Evolutionary conservation across 2,113 vertebrate genomes (phyloP).

Genomic region (Notarius lentiginosus): DNA sequence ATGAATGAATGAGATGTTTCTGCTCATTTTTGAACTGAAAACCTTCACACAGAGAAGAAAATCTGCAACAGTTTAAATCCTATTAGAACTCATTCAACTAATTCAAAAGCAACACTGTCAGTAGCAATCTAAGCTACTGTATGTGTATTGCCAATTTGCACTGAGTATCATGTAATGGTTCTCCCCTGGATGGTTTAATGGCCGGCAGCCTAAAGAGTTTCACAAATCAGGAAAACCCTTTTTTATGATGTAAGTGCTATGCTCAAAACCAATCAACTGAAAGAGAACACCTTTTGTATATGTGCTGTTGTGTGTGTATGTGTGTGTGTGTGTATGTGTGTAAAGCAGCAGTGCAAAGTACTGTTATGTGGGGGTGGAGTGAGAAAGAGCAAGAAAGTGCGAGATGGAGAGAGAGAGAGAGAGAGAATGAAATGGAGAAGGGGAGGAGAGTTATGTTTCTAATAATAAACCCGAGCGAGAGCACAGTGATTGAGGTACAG

Average conservation of each 20-base stretch:
- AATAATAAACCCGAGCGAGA: slow-evolving; percentile 66
- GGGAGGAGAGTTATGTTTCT: slow-evolving; percentile 55
- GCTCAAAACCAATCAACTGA: slow-evolving; percentile 9
- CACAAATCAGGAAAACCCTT: slow-evolving; percentile 29
- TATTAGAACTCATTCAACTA: neutral
- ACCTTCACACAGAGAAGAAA: neutral
- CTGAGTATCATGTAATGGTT: slow-evolving; percentile 15
- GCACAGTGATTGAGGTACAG: slow-evolving; percentile 59
- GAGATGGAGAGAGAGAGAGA: slow-evolving; percentile 30
- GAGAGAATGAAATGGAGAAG: slow-evolving; percentile 39
- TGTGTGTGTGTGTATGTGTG: slow-evolving; percentile 30
- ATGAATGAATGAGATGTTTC: neutral
- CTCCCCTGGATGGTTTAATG: slow-evolving; percentile 2
- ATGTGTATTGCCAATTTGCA: slow-evolving; percentile 2
- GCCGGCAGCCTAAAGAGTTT: slow-evolving; percentile 11
- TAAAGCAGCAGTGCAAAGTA: slow-evolving; percentile 53
- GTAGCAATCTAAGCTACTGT: neutral
- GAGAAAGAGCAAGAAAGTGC: slow-evolving; percentile 37
- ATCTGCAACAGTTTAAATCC: neutral
- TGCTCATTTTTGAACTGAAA: neutral
- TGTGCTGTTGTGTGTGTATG: neutral
- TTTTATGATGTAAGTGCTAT: slow-evolving; percentile 32
- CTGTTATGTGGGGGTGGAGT: slow-evolving; percentile 56
- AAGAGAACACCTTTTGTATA: slow-evolving; percentile 21
- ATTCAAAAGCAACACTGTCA: neutral